Evolutionary conservation across 2,888 invertebrate genomes (phyloP).

Genomic region (Geophilus truncorum): DNA sequence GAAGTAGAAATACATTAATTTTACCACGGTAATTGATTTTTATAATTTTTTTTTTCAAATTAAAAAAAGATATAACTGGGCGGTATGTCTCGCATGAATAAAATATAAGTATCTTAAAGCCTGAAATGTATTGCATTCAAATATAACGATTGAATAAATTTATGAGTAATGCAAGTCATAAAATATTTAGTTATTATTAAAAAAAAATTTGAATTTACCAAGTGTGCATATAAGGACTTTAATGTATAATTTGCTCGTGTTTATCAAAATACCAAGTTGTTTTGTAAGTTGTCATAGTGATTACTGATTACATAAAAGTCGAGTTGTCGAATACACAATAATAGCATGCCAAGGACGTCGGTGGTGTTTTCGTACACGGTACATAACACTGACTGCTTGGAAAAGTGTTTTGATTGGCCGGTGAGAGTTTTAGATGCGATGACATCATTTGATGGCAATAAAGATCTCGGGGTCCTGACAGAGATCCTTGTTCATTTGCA

Average conservation of each 20-base stretch:
- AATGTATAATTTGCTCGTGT: not conserved
- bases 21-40: not conserved
- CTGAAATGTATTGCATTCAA: not conserved
- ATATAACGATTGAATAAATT: not conserved
- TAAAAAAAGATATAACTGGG: not conserved
- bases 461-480: not conserved
- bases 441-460: not conserved
- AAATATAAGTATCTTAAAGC: not conserved
- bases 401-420: not conserved
- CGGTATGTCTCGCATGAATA: not conserved
- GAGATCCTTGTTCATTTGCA: not conserved
- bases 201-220: not conserved
- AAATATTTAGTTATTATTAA: not conserved
- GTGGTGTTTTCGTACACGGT: not conserved
- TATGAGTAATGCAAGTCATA: not conserved
- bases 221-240: not conserved
- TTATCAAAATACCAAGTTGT: not conserved
- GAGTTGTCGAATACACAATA: not conserved
- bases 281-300: not conserved
- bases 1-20: not conserved
- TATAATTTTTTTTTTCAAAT: not conserved
- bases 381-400: not conserved
- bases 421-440: not conserved
- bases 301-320: not conserved
- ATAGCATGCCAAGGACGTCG: not conserved